Evolutionary conservation across 2,113 vertebrate species (phyloP), one percentile per base, ranked within the genome.

Genomic region (Chloropsis hardwickii): DNA sequence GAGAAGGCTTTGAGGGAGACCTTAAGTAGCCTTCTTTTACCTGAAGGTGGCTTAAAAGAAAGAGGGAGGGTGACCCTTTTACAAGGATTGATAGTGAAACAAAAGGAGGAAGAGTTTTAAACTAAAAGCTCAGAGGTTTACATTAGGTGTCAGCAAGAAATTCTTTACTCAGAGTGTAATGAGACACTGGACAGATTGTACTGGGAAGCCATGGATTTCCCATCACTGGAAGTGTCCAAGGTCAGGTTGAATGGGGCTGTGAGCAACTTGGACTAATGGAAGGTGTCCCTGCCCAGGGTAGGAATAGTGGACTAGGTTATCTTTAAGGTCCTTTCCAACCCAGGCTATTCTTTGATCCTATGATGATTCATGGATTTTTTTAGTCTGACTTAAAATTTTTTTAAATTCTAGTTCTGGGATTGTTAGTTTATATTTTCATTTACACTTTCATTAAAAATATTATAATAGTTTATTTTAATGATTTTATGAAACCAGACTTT

Each of bases 301-400:
- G 10, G 22, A 27, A 29, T 22, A 35, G 23, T 54, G 17, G 14
- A 31, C 17, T 35, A 48, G 14, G 15, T 48, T 69, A 31, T 28
- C 29, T 33, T 76, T 27, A 61, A 61, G 11, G 2, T 12, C 31
- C 14, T 40, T 40, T 62, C 14, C 18, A 48, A 7, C 0, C 0
- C 4, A 61, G 18, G 8, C 14, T 33, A 23, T 40, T 69, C 47
- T 74, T 51, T 60, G 29, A 40, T 60, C 14, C 8, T 15, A 2
- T 54, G 21, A 35, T 40, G 17, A 40, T 11, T 31, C 6, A 42
- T 15, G 6, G 25, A 53, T 64, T 78, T 84, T 67, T 51, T 84
- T 61, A 39, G 12, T 21, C 9, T 58, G 64, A 62, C 6, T 83
- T 57, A 58, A 86, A 76, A 47, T 45, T 13, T 39, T 4, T 64